phyloP scores from a whole-genome alignment of 2,888 invertebrate species.

The Tricholauxania praeusta region DNA sequence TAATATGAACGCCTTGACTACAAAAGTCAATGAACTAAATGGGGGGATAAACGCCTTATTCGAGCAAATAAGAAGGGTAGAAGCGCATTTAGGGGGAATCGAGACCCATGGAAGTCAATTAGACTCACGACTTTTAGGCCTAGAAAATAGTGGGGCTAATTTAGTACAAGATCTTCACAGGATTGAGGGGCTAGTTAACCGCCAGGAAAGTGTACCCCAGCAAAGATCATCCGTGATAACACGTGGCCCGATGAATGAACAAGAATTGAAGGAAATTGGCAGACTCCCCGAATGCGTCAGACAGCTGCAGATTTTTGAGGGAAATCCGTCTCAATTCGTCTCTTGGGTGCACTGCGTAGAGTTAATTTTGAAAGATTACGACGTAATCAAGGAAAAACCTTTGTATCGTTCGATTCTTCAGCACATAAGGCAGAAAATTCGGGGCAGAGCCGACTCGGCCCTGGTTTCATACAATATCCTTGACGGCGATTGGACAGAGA shows the following conservation, averaged over 20 bases:
- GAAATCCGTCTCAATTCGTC: slow-evolving; percentile 1
- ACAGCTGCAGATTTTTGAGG: slow-evolving; percentile 2
- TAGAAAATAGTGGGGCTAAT: no score
- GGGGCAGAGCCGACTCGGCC: slow-evolving; percentile 41
- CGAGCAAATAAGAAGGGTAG: no score
- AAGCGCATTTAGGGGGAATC: no score
- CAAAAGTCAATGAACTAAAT: no score
- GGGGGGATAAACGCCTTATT: no score
- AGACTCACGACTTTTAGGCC: no score
- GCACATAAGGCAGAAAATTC: slow-evolving; percentile 41
- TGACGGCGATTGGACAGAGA: slow-evolving; percentile 38
- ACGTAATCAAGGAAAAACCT: not conserved
- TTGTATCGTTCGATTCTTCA: slow-evolving; percentile 37
- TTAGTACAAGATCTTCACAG: no score
- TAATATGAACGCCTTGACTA: no score
- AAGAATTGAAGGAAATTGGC: not conserved
- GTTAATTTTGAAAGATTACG: not conserved
- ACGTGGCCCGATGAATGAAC: slow-evolving; percentile 2
- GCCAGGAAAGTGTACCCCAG: no score
- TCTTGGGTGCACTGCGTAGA: slow-evolving; percentile 10
- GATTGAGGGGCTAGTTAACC: no score
- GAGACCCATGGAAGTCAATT: no score
- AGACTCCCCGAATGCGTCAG: slow-evolving; percentile 3
- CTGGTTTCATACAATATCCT: slow-evolving; percentile 40
- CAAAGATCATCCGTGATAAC: no score